Evolutionary conservation across 2,113 vertebrate genomes (phyloP).

Genomic region (Tyrannus savana): DNA sequence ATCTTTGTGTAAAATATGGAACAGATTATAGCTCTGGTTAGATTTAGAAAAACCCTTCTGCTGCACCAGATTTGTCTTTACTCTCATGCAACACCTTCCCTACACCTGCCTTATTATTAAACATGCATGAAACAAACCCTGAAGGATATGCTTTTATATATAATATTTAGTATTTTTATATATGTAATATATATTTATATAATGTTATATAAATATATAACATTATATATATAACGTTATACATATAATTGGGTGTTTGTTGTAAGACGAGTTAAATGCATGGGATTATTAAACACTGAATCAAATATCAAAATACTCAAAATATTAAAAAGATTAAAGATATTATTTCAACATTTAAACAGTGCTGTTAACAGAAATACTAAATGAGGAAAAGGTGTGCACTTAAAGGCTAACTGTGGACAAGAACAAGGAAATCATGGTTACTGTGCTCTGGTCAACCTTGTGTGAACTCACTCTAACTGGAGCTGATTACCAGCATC

Average conservation of each 20-base stretch:
- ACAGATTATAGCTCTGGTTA: neutral
- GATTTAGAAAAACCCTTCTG: neutral
- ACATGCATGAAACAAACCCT: neutral
- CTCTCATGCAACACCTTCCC: neutral
- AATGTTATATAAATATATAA: no score
- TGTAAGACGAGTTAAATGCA: neutral
- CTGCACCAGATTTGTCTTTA: neutral
- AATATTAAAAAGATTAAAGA: neutral
- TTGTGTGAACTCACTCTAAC: neutral
- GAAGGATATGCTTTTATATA: neutral
- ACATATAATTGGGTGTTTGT: neutral
- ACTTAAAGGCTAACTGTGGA: neutral
- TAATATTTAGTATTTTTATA: neutral
- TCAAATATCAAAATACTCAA: neutral
- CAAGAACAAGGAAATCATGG: neutral
- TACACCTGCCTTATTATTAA: neutral
- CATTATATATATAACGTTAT: neutral
- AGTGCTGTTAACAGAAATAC: neutral
- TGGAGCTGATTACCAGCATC: neutral
- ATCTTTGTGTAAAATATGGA: neutral
- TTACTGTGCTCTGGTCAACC: neutral
- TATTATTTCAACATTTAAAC: neutral
- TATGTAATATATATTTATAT: no score
- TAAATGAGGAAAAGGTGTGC: neutral
- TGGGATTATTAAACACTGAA: neutral